Conservation (phyloP, 2,113 vertebrate species). For the Notarius quadriscutis region DNA sequence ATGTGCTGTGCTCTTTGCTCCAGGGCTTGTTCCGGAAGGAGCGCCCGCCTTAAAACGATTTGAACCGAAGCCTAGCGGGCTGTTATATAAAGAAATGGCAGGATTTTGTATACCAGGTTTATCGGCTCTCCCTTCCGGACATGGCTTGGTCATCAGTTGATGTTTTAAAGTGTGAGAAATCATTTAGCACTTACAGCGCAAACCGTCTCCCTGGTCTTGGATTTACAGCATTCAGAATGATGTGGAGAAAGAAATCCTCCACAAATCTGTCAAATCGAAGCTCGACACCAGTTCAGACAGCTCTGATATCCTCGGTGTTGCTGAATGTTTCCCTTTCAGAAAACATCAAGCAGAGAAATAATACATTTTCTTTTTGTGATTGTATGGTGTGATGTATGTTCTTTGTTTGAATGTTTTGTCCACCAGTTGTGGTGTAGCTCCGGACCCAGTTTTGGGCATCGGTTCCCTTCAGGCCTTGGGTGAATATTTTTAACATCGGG, state of each 20-base stretch:
- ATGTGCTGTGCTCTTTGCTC: not conserved
- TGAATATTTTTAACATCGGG: too few species aligned
- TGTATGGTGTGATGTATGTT: too few species aligned
- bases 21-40: not conserved
- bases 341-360: not conserved
- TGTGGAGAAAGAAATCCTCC: not conserved
- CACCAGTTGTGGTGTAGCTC: too few species aligned
- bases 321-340: not conserved
- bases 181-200: constrained; percentile 32
- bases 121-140: constrained; percentile 25
- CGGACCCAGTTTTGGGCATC: too few species aligned
- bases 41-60: not conserved
- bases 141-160: constrained; percentile 42
- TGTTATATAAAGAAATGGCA: constrained; percentile 43
- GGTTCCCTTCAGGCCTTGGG: too few species aligned
- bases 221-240: not conserved
- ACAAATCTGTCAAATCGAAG: not conserved
- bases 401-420: too few species aligned
- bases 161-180: constrained; percentile 41
- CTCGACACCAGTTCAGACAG: not conserved
- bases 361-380: not conserved
- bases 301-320: not conserved
- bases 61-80: constrained; percentile 40
- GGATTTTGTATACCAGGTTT: constrained; percentile 13
- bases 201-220: not conserved